Percentiles rank a stretch among this genome's conserved stretches.
Conservation (phyloP, 2,113 vertebrate species). For the Puntigrus tetrazona region DNA sequence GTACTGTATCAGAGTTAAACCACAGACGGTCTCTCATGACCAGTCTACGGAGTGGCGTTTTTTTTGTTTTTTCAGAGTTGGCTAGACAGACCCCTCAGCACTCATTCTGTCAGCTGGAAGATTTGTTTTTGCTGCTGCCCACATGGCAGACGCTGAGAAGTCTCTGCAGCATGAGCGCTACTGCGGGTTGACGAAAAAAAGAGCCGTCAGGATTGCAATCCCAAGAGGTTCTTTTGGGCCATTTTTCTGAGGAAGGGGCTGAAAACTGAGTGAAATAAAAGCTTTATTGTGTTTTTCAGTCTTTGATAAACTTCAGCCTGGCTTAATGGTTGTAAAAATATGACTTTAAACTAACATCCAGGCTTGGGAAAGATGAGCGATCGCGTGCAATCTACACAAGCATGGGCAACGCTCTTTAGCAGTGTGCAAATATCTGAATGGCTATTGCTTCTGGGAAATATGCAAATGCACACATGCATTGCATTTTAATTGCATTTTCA, state of each 20-base stretch:
- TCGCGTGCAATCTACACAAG: neutral
- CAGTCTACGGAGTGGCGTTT: conserved; percentile 5
- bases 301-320: conserved; percentile 10
- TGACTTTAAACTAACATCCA: neutral
- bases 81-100: conserved; percentile 40
- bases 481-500: neutral
- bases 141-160: neutral
- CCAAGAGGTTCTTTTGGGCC: conserved; percentile 4
- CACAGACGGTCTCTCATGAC: conserved; percentile 36
- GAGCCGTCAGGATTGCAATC: neutral
- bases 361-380: neutral
- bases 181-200: neutral
- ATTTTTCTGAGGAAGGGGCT: conserved; percentile 18
- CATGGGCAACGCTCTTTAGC: neutral
- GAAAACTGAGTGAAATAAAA: conserved; percentile 21
- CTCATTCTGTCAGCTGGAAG: conserved; percentile 45
- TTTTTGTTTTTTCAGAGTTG: conserved; percentile 30
- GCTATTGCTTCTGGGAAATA: neutral
- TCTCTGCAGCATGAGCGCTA: conserved; percentile 11
- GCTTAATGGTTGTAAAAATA: neutral
- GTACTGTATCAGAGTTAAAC: conserved; percentile 38
- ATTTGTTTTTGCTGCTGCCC: conserved; percentile 40
- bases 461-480: neutral
- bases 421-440: neutral
- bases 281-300: neutral